Evolutionary conservation across 2,797 vertebrate genomes (phyloP).

Genomic region (Malurus leucopterus): DNA sequence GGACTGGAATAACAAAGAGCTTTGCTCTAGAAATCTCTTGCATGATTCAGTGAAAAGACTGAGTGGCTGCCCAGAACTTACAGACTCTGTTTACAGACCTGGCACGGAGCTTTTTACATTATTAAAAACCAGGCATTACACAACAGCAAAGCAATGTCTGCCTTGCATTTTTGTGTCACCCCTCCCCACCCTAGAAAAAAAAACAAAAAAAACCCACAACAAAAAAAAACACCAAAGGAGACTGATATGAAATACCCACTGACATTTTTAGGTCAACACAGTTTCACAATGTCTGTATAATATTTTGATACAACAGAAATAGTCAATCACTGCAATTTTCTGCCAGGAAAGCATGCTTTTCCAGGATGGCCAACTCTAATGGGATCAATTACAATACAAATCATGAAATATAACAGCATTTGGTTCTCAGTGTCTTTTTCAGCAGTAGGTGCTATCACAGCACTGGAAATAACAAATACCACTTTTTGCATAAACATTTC

Average conservation of each 20-base stretch:
- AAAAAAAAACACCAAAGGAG: rapidly evolving
- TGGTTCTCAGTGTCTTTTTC: not conserved
- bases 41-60: not conserved
- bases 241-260: not conserved
- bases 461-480: not conserved
- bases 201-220: too few species aligned
- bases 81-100: not conserved
- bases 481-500: not conserved
- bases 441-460: not conserved
- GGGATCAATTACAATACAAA: not conserved
- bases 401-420: not conserved
- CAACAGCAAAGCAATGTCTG: not conserved
- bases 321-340: not conserved
- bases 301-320: not conserved
- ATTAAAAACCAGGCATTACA: not conserved
- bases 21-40: not conserved
- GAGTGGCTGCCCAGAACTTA: not conserved
- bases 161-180: not conserved
- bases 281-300: not conserved
- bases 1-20: not conserved
- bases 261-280: slow-evolving; percentile 46
- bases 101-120: not conserved
- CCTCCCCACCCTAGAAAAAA: not conserved
- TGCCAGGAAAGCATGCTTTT: not conserved
- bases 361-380: not conserved